phyloP scores from a whole-genome alignment of 1,140 invertebrate genomes.

The Oscheius sp. region DNA sequence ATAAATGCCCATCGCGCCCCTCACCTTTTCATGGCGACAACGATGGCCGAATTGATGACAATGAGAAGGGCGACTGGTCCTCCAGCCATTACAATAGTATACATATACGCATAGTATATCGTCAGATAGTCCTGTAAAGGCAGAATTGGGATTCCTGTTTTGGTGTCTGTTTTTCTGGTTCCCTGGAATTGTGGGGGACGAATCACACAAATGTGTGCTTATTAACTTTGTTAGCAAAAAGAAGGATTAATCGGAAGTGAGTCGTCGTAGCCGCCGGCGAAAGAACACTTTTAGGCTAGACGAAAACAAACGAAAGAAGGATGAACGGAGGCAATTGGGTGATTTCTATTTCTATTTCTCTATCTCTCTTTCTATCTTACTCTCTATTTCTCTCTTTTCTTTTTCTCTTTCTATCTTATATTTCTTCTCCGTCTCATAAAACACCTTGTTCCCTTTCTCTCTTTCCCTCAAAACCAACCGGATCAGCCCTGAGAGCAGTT shows the following conservation, averaged over 20 bases:
- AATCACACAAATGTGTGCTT: neutral
- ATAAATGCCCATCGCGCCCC: neutral
- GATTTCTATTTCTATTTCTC: too few species aligned
- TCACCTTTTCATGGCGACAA: slow-evolving; percentile 35
- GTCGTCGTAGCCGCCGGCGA: neutral
- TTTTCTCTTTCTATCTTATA: too few species aligned
- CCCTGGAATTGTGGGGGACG: neutral
- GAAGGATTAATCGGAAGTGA: neutral
- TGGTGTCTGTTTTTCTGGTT: neutral
- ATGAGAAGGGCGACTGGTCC: slow-evolving; percentile 49
- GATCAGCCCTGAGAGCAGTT: slow-evolving; percentile 44
- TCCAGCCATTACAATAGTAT: slow-evolving; percentile 53
- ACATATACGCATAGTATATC: slow-evolving; percentile 51
- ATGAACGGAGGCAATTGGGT: too few species aligned
- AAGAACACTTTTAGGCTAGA: too few species aligned
- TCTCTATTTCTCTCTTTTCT: too few species aligned
- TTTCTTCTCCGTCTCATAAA: neutral
- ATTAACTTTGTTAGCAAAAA: neutral
- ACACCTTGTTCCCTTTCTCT: neutral
- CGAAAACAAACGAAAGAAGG: too few species aligned
- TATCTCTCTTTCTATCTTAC: too few species aligned
- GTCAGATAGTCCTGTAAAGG: slow-evolving; percentile 45
- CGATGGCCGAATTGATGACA: slow-evolving; percentile 45
- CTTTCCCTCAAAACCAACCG: slow-evolving; percentile 10
- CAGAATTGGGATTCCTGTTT: slow-evolving; percentile 15